phyloP scores from a whole-genome alignment of 2,888 invertebrate genomes.

The Nemurella pictetii region DNA sequence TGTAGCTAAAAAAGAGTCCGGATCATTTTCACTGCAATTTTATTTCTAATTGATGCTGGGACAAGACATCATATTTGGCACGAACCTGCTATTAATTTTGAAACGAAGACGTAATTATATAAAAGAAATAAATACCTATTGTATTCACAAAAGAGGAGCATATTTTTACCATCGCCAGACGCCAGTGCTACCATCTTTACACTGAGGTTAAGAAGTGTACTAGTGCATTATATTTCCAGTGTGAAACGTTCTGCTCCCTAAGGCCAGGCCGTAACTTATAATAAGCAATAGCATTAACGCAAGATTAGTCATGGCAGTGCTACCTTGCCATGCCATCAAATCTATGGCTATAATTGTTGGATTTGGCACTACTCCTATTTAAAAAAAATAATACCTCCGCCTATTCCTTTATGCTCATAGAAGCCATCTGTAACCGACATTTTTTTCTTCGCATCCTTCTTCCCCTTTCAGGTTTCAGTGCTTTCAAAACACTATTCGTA shows the following conservation, averaged over 20 bases:
- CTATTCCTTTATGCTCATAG: neutral
- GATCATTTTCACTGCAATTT: neutral
- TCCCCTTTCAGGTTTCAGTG: neutral
- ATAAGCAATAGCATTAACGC: neutral
- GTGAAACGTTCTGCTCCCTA: neutral
- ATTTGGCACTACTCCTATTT: neutral
- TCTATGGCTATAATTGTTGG: neutral
- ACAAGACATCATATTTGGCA: neutral
- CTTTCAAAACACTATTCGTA: neutral
- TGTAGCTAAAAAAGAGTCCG: neutral
- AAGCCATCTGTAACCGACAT: neutral
- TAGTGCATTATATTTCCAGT: neutral
- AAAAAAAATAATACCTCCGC: neutral
- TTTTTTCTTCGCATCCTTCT: neutral
- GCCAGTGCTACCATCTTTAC: neutral
- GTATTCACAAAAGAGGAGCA: neutral
- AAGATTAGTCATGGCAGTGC: neutral
- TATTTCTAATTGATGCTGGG: neutral
- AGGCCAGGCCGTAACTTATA: neutral
- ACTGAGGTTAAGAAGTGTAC: neutral
- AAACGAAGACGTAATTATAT: neutral
- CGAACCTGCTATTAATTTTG: neutral
- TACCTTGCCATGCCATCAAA: neutral
- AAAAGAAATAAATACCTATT: neutral
- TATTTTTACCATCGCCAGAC: neutral